Evolutionary conservation across 2,888 invertebrate species (phyloP).

Genomic region (Caenorhabditis doughertyi): DNA sequence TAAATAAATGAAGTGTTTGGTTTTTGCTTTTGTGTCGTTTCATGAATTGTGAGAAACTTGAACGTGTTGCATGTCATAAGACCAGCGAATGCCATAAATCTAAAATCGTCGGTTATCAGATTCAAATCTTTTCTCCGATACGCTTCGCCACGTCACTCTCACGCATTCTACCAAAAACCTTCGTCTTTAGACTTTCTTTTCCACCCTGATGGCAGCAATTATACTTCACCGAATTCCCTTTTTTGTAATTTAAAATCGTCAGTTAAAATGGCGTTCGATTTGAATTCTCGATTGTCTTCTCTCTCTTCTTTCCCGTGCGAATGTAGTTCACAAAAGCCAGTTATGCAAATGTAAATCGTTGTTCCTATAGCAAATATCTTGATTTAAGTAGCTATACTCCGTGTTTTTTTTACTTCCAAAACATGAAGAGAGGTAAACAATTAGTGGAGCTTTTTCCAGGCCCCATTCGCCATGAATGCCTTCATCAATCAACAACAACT

Average conservation of each 20-base stretch:
- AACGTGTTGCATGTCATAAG: constrained; percentile 50
- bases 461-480: not conserved
- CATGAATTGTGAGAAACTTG: constrained; percentile 38
- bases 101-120: constrained; percentile 35
- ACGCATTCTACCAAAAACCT: constrained; percentile 12
- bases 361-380: constrained; percentile 15
- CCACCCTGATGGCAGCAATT: not conserved
- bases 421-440: constrained; percentile 25
- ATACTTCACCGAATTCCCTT: not conserved
- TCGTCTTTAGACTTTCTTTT: not conserved
- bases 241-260: constrained; percentile 6
- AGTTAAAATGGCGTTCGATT: constrained; percentile 20
- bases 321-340: constrained; percentile 31
- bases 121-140: constrained; percentile 17
- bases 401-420: constrained; percentile 1
- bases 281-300: constrained; percentile 13
- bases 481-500: constrained; percentile 47
- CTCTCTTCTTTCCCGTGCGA: not conserved
- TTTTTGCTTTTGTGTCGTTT: constrained; percentile 57
- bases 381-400: constrained; percentile 5
- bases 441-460: not conserved
- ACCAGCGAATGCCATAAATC: constrained; percentile 42
- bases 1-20: constrained; percentile 61
- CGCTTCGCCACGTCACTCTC: constrained; percentile 1
- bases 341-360: constrained; percentile 39